Evolutionary conservation across 2,113 vertebrate genomes (phyloP), one percentile per base, ranked within the genome.

Genomic region (Mionectes macconnelli): DNA sequence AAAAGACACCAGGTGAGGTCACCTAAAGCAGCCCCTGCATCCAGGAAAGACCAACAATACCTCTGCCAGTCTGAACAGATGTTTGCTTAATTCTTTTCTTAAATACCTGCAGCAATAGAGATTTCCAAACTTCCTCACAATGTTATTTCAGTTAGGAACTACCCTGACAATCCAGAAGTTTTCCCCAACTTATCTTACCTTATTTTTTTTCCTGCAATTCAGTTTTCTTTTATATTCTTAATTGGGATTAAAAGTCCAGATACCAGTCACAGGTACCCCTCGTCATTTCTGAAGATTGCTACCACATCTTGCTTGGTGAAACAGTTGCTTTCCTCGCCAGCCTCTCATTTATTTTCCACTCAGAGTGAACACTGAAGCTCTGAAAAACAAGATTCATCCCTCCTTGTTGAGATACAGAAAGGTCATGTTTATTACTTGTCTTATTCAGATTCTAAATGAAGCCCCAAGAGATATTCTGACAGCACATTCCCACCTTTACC

Each of bases 21-120:
- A 88, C 35, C 66, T 55, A n/a, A 39, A 55, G 67, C 72, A 66
- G 42, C 75, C 42, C 47, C 83, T 77, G 90, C 88, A 88, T 90
- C 70, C 90, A 97, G 90, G 88, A 95, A 78, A 93, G 79, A 89
- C 67, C 92, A 93, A 40, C 94, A 75, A 64, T 23, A 81, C 83
- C 93, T 89, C 2, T 47, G 50, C 44, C 27, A 6, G 18, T 62
- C 94, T 83, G 55, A 44, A 42, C 68, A 92, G 76, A 88, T 57
- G 80, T 93, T 87, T 87, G 63, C 75, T 96, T 86, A 84, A 89
- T 90, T 95, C 47, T 67, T 86, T 44, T 81, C n/a, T 81, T n/a
- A 81, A 93, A 70, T 74, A 56, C 59, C 83, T 74, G 55, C 39
- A 72, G 72, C 66, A 74, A 55, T 12, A 86, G 76, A 88, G 72